Evolutionary conservation across 2,797 vertebrate species (phyloP), one percentile per base, ranked within the genome.

Genomic region (Hemitrygon akajei): DNA sequence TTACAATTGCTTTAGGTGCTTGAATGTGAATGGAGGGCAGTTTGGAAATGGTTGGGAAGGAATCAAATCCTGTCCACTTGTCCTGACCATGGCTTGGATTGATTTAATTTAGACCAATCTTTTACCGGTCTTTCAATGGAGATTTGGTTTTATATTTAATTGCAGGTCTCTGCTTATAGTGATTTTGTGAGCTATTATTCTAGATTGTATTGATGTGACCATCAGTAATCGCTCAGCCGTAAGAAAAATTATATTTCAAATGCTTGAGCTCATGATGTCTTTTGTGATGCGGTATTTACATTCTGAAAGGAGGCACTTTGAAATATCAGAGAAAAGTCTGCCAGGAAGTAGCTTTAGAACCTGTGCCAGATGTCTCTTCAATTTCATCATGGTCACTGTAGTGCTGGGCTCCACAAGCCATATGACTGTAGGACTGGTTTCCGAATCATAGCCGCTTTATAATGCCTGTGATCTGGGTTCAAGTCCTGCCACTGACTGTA

Each of bases 101-200:
- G 95, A 96, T 96, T 97, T 96, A 97, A 95, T 96, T 96, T 94
- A 96, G 97, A 96, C 96, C 97, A 97, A 97, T 96, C 84, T 66
- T 94, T 95, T 95, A 94, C 95, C 92, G 96, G 40, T 95, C 96
- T 96, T 95, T 96, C 95, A 95, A 76, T 37, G 95, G 95, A 37
- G 95, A 96, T 94, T 95, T 94, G 91, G 95, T 95, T 96, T 96
- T 96, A 95, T 97, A 95, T 97, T 97, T 97, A 97, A 97, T 97
- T 97, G 97, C 96, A 95, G 95, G n/a, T 93, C 96, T 97, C 96
- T 96, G 97, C 97, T 97, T 10, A 25, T 37, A 37, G n/a, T 11
- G 86, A 7, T 34, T 89, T n/a, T 6, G 16, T 25, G 47, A 47
- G 60, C 63, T 69, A 63, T 69, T 89, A 89, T 37, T 20, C 63